These are phyloP conservation scores for Pitangus sulphuratus DNA, from an alignment of 2,797 vertebrate species.

Conservation along the genomic window DNA sequence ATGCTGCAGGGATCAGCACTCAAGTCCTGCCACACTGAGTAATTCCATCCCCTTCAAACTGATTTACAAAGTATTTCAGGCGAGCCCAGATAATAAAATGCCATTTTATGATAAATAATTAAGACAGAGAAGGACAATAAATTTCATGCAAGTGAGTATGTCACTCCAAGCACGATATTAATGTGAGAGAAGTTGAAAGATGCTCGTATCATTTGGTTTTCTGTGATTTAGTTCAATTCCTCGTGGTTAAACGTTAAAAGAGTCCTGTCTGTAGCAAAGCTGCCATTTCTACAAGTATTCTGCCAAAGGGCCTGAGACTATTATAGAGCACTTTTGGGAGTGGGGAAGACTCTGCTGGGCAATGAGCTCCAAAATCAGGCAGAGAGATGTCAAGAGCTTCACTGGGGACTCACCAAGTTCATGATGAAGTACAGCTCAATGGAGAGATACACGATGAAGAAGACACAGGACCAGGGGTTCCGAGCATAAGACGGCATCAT, in stretches of 20 bases:
- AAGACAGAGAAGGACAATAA: conserved; percentile 43
- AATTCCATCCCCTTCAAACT: conserved; percentile 27
- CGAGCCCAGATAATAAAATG: conserved; percentile 53
- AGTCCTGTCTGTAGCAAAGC: not conserved
- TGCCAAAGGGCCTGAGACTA: not conserved
- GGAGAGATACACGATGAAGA: conserved; percentile 99
- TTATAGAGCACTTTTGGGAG: not conserved
- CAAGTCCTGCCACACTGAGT: not conserved
- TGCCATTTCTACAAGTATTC: not conserved
- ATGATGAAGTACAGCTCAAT: conserved; percentile 99
- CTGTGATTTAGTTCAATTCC: conserved; percentile 49
- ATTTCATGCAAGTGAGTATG: not conserved
- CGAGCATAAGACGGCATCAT: conserved; percentile 98
- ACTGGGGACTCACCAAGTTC: conserved; percentile 86
- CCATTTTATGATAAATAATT: conserved; percentile 56
- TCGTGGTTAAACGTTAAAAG: conserved; percentile 5
- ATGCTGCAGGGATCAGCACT: not conserved
- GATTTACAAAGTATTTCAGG: conserved; percentile 60
- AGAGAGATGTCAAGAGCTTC: not conserved
- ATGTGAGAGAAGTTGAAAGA: conserved; percentile 11
- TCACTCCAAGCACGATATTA: conserved; percentile 35
- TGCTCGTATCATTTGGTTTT: not conserved
- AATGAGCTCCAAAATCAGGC: not conserved
- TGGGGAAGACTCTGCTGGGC: not conserved
- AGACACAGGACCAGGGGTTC: conserved; percentile 94